A percentile compares a stretch with the other conserved stretches of the same genome.
These are phyloP conservation scores for Girardinichthys multiradiatus DNA, from an alignment of 2,113 vertebrate genomes.

Conservation along the genomic window DNA sequence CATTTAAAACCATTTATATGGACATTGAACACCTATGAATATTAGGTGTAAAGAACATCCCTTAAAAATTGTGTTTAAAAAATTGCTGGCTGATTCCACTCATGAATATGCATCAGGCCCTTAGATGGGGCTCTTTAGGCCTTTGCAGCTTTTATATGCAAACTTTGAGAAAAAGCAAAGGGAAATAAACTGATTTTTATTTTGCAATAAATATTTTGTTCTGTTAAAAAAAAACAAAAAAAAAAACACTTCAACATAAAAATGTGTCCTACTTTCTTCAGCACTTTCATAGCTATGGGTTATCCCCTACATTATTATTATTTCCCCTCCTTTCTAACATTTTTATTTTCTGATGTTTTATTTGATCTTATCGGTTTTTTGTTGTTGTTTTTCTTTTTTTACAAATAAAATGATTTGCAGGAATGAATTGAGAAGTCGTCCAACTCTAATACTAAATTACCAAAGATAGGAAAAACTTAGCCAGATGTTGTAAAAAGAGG, in stretches of 20 bases:
- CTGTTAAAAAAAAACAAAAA: not conserved
- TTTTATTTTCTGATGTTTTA: not conserved
- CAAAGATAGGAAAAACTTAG: not conserved
- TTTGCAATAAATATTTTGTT: too few species aligned
- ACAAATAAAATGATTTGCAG: not conserved
- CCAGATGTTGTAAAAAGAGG: not conserved
- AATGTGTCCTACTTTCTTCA: too few species aligned
- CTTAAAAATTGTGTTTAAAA: conserved; percentile 73
- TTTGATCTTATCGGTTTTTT: not conserved
- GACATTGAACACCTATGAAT: too few species aligned
- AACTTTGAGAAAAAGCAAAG: too few species aligned
- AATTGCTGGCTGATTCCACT: conserved; percentile 82
- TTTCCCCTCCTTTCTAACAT: not conserved
- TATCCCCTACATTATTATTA: not conserved
- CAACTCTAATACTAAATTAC: not conserved
- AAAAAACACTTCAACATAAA: too few species aligned
- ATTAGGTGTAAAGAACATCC: not conserved
- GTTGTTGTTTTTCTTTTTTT: not conserved
- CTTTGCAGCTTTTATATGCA: not conserved
- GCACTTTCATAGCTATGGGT: too few species aligned
- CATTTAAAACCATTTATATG: too few species aligned
- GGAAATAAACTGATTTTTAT: not conserved
- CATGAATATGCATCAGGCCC: conserved; percentile 86
- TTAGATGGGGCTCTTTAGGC: conserved; percentile 78
- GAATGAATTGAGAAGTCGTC: conserved; percentile 7